phyloP scores from a whole-genome alignment of 2,113 vertebrate species.

The Mixornis gularis region DNA sequence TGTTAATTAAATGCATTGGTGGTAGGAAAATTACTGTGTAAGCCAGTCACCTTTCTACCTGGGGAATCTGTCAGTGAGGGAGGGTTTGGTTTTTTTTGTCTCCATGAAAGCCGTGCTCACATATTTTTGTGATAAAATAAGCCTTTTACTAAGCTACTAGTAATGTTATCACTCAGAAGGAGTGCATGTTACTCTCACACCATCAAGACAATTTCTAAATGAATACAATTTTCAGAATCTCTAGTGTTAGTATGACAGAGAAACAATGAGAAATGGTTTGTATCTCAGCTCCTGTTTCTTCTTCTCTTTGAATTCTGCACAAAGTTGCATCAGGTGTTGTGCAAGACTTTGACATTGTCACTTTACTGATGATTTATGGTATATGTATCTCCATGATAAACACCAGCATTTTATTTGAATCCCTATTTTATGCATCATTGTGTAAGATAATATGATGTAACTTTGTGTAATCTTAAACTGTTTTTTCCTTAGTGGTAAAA shows the following conservation, averaged over 20 bases:
- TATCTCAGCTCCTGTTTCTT: neutral
- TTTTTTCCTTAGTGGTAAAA: neutral
- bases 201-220: constrained; percentile 3
- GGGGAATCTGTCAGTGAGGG: neutral
- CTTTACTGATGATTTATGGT: neutral
- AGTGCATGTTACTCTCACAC: neutral
- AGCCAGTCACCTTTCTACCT: neutral
- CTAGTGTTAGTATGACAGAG: neutral
- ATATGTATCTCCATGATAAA: neutral
- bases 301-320: neutral
- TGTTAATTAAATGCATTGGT: neutral
- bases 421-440: neutral
- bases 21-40: neutral
- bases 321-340: neutral
- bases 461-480: neutral
- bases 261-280: neutral
- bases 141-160: neutral
- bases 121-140: constrained; percentile 11
- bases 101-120: neutral
- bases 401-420: neutral
- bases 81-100: neutral
- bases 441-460: neutral
- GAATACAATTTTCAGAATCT: neutral
- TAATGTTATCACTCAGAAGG: neutral
- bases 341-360: neutral